phyloP scores from a whole-genome alignment of 2,888 invertebrate species.

The Diadegma fenestrale region DNA sequence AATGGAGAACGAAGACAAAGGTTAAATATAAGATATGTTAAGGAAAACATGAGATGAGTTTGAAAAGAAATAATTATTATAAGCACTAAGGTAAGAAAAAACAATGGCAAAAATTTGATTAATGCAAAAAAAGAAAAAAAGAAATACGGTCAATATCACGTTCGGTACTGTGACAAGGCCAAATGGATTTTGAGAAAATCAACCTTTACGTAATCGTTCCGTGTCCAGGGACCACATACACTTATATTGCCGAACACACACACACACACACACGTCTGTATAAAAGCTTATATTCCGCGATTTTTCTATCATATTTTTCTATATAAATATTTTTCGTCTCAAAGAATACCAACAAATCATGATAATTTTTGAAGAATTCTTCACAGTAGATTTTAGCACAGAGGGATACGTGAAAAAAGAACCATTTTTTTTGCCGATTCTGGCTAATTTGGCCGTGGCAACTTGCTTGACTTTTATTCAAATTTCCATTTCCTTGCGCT shows the following conservation, averaged over 20 bases:
- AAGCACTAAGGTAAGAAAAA: constrained; percentile 8
- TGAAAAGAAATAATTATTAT: constrained; percentile 21
- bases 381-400: constrained; percentile 1
- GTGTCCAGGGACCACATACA: constrained; percentile 69
- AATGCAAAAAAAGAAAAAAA: constrained; percentile 15
- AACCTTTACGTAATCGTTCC: constrained; percentile 67
- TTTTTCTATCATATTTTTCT: constrained; percentile 73
- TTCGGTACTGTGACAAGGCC: not conserved
- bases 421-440: not conserved
- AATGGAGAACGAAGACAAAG: constrained; percentile 23
- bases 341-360: constrained; percentile 43
- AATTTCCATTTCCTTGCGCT: constrained; percentile 23
- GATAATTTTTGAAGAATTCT: constrained; percentile 9
- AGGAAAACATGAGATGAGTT: constrained; percentile 32
- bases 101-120: constrained; percentile 19
- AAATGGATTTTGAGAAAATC: constrained; percentile 45
- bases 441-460: not conserved
- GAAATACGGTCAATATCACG: constrained; percentile 19
- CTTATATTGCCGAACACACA: constrained; percentile 36
- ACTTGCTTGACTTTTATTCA: constrained; percentile 21
- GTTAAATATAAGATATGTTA: constrained; percentile 1
- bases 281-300: constrained; percentile 64
- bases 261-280: constrained; percentile 32
- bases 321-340: constrained; percentile 51
- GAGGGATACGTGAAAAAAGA: not conserved